Percentiles rank a stretch among this genome's conserved stretches.
These are phyloP conservation scores for Atherix ibis DNA, from an alignment of 2,888 invertebrate genomes.

Conservation along the genomic window DNA sequence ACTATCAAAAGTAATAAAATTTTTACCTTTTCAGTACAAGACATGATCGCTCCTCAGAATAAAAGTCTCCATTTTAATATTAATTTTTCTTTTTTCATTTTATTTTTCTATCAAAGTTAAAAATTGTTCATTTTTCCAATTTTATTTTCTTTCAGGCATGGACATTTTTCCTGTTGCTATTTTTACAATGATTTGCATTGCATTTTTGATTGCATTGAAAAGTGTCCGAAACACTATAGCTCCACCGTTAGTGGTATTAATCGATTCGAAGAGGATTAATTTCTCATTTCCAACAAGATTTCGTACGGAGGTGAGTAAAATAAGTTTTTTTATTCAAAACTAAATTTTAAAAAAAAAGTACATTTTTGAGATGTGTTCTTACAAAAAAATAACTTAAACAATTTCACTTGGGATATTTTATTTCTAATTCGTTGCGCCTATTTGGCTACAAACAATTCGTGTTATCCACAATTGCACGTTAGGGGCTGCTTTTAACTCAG, in stretches of 20 bases:
- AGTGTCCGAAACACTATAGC: constrained; percentile 29
- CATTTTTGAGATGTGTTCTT: not conserved
- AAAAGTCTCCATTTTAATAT: not conserved
- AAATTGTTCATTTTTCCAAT: constrained; percentile 3
- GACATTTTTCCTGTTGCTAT: constrained; percentile 8
- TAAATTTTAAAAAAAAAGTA: not conserved
- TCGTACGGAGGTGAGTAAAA: constrained; percentile 19
- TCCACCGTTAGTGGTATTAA: constrained; percentile 31
- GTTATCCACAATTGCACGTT: too few relatives aligned
- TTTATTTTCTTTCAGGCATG: constrained; percentile 7
- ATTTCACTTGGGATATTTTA: too few relatives aligned
- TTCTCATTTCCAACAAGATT: constrained; percentile 37
- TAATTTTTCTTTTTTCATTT: not conserved
- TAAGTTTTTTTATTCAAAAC: not conserved
- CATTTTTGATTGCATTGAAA: constrained; percentile 20
- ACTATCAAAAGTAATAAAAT: too few relatives aligned
- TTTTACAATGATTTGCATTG: constrained; percentile 12
- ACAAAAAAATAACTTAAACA: not conserved
- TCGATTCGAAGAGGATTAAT: constrained; percentile 30
- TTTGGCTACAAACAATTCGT: too few relatives aligned
- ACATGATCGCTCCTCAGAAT: too few relatives aligned
- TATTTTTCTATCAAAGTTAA: not conserved
- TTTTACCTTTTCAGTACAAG: too few relatives aligned
- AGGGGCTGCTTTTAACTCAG: too few relatives aligned
- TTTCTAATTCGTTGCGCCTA: too few relatives aligned